Evolutionary conservation across 2,797 vertebrate species (phyloP).

Genomic region (Vireo griseus): DNA sequence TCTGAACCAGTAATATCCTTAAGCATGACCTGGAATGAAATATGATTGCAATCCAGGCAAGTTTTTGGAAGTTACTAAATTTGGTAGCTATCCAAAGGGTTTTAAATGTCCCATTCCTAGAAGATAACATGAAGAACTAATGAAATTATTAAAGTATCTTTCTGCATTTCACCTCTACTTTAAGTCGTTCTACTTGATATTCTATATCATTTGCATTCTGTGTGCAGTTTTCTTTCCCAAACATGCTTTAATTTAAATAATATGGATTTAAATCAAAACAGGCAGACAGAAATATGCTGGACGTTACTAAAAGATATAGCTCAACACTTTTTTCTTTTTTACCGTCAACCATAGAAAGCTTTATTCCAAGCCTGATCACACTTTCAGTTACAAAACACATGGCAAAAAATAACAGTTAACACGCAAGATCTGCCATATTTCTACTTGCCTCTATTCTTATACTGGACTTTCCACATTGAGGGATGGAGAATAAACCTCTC

Average conservation of each 20-base stretch:
- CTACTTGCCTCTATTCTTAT: constrained; percentile 58
- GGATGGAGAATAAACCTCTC: constrained; percentile 43
- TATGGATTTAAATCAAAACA: background rate
- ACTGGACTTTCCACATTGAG: constrained; percentile 38
- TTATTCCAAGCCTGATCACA: constrained; percentile 75
- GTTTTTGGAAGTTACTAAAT: background rate
- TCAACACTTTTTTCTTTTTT: background rate
- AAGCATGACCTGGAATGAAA: background rate
- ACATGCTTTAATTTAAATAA: background rate
- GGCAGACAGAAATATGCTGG: background rate
- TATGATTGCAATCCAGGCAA: background rate
- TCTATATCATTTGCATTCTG: background rate
- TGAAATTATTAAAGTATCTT: background rate
- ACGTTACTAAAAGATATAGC: background rate
- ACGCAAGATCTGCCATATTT: constrained; percentile 66
- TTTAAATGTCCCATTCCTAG: background rate
- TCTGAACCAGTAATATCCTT: background rate
- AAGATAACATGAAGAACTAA: background rate
- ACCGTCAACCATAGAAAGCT: constrained; percentile 67
- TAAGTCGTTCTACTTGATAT: background rate
- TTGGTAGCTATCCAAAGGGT: background rate
- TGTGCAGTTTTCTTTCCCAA: background rate
- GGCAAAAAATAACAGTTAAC: constrained; percentile 68
- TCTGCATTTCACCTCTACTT: background rate
- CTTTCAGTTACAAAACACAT: constrained; percentile 68